Conservation (phyloP, 2,113 vertebrate genomes). For the Etheostoma spectabile region DNA sequence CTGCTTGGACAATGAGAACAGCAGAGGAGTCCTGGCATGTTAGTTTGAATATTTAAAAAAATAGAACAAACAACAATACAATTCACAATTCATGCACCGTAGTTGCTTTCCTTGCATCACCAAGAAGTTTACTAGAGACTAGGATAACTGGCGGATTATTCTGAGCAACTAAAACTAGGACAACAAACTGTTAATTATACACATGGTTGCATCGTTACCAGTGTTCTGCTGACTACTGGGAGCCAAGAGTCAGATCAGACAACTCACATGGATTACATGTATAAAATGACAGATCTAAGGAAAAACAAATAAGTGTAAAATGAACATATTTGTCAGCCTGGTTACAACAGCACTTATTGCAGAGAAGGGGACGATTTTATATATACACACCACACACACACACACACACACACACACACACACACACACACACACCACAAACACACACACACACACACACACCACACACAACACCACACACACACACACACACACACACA, state of each 20-base stretch:
- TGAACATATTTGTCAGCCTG: background rate
- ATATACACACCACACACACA: too few relatives aligned
- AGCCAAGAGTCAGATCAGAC: background rate
- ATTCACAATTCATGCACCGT: background rate
- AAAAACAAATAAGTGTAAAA: background rate
- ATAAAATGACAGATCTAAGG: background rate
- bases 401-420: too few relatives aligned
- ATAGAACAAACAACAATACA: background rate
- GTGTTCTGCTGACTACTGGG: constrained; percentile 14
- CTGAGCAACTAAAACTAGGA: constrained; percentile 52
- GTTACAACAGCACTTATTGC: background rate
- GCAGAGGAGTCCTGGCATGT: background rate
- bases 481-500: too few relatives aligned
- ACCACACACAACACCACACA: too few relatives aligned
- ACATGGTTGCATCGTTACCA: constrained; percentile 38
- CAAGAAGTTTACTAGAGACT: constrained; percentile 24
- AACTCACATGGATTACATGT: background rate
- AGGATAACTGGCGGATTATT: constrained; percentile 33
- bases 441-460: too few relatives aligned
- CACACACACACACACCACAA: too few relatives aligned
- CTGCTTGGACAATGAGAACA: background rate
- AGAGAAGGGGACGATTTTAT: too few relatives aligned
- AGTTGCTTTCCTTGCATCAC: constrained; percentile 24
- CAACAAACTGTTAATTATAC: constrained; percentile 63
- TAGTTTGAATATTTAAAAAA: background rate